phyloP scores from a whole-genome alignment of 2,797 vertebrate genomes.

The Geotrypetes seraphini region DNA sequence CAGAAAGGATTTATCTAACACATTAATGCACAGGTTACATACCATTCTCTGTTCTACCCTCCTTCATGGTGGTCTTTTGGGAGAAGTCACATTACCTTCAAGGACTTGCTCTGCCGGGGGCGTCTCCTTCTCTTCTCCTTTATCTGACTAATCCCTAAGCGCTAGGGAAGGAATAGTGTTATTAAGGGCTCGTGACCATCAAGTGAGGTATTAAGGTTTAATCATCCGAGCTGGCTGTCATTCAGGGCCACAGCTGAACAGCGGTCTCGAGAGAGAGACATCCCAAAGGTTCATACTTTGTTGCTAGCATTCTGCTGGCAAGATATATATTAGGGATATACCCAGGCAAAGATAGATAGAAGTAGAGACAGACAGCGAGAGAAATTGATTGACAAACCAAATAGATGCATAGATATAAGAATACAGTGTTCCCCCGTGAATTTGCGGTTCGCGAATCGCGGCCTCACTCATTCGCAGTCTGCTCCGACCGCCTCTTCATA shows the following conservation, averaged over 20 bases:
- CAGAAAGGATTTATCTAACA: background rate
- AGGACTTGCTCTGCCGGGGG: background rate
- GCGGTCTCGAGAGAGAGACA: background rate
- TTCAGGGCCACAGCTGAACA: slow-evolving; percentile 30
- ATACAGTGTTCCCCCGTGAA: no score
- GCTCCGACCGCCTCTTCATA: no score
- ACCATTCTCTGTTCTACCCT: no score
- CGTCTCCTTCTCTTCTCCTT: slow-evolving; percentile 6
- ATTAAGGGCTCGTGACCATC: slow-evolving; percentile 47
- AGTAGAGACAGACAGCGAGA: no score
- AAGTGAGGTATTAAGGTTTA: slow-evolving; percentile 45
- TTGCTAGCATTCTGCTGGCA: slow-evolving; percentile 12
- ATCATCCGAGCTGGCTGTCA: slow-evolving; percentile 59
- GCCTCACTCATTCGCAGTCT: no score
- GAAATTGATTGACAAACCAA: no score
- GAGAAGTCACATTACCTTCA: no score
- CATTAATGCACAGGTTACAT: no score
- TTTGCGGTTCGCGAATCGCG: no score
- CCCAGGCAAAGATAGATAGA: no score
- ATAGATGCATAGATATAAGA: no score
- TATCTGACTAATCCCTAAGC: slow-evolving; percentile 34
- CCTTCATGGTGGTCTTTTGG: slow-evolving; percentile 9
- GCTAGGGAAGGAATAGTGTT: slow-evolving; percentile 8
- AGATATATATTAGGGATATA: no score
- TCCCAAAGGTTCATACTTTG: slow-evolving; percentile 5